Evolutionary conservation across 2,797 vertebrate genomes (phyloP).

Genomic region (Xyrichtys novacula): DNA sequence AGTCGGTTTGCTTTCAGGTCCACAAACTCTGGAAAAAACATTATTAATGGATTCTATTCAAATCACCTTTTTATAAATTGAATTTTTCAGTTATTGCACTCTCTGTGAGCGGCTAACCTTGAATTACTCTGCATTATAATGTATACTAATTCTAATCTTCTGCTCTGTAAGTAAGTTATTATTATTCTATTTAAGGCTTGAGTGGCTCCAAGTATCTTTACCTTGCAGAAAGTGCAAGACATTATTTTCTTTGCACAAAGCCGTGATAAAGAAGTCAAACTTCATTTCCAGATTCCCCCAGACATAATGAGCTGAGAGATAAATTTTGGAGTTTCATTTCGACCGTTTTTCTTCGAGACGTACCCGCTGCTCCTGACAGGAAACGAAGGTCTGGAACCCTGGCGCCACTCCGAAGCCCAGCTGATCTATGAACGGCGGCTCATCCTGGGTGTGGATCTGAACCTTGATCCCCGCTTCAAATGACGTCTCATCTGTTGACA

Average conservation of each 20-base stretch:
- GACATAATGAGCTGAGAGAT: conserved; percentile 4
- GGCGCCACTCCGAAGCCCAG: conserved; percentile 98
- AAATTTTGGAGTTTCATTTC: background rate
- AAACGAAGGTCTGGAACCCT: conserved; percentile 98
- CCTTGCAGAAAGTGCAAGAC: background rate
- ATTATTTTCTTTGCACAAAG: too few species aligned
- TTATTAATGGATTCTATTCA: background rate
- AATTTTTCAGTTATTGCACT: background rate
- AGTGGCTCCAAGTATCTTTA: conserved; percentile 8
- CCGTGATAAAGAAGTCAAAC: conserved; percentile 2
- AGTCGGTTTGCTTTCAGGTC: background rate
- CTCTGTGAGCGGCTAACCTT: background rate
- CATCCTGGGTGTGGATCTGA: conserved; percentile 98
- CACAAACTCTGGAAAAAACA: background rate
- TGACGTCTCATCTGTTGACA: conserved; percentile 92
- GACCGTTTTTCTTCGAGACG: conserved; percentile 51
- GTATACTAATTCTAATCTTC: background rate
- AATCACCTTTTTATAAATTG: background rate
- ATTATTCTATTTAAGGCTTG: background rate
- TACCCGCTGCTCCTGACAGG: conserved; percentile 99
- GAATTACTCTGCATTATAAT: background rate
- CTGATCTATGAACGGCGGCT: conserved; percentile 98
- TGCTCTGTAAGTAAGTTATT: background rate
- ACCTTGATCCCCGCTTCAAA: conserved; percentile 99
- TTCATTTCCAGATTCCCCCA: background rate